Conservation (phyloP, 1,140 invertebrate species). For the Anastrepha ludens region DNA sequence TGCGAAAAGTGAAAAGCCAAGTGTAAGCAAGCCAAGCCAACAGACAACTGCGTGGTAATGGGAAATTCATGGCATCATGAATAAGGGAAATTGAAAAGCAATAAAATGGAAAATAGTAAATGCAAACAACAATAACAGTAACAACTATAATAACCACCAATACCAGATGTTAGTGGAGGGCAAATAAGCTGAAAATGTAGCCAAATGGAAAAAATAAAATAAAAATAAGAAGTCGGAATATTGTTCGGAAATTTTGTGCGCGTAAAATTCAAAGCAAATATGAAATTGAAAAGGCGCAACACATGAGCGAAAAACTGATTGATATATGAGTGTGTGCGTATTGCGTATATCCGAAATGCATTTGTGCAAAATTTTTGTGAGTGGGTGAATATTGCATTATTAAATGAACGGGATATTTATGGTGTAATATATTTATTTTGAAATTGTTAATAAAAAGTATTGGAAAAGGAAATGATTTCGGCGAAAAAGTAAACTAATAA, state of each 20-base stretch:
- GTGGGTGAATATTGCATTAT: neutral
- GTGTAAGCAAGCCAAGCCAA: conserved; percentile 43
- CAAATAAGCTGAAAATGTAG: neutral
- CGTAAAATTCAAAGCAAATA: neutral
- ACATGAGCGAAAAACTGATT: neutral
- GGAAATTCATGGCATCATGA: conserved; percentile 50
- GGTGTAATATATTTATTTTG: neutral
- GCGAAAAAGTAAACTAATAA: too few species aligned
- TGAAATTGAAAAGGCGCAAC: conserved; percentile 43
- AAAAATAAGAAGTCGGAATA: neutral
- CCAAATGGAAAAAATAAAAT: conserved; percentile 17
- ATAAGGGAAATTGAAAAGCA: conserved; percentile 52
- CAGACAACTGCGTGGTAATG: conserved; percentile 50
- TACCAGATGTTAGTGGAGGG: neutral
- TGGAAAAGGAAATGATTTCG: neutral
- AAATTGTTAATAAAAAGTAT: neutral
- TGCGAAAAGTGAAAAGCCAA: conserved; percentile 47
- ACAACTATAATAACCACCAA: neutral
- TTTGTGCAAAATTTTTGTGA: neutral
- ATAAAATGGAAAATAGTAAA: conserved; percentile 48
- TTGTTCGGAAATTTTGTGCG: neutral
- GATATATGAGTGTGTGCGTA: neutral
- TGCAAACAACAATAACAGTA: conserved; percentile 34
- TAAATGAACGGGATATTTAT: neutral
- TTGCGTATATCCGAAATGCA: neutral